Base-by-base conservation (phyloP, 1,140 invertebrate species). In the Neodiprion lecontei region DNA sequence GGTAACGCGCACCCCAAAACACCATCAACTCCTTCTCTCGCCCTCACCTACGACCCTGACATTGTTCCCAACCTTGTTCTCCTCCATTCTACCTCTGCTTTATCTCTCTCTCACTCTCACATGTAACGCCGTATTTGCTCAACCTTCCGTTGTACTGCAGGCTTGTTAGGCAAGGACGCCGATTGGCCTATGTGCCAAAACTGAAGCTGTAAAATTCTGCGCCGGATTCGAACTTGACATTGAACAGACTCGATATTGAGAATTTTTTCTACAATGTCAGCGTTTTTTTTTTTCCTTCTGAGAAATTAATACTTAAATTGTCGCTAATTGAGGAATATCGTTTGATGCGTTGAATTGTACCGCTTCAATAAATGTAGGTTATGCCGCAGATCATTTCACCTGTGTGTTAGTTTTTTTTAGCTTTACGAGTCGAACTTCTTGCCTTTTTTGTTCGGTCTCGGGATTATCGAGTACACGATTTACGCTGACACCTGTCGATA, bases 1-100 rank as follows among this genome's bases (percentile, higher is more conserved):
- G 86, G 86, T 88, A 88, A 87, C 84, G 82, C 82, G 85, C 77
- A 77, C 75, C 75, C 79, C 48, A 28, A 72, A 12, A 72, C n/a
- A 47, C 21, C 72, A 73, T 74, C 68, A 47, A 23, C 7, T 71
- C 70, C 40, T 40, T 71, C 7, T 17, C 70, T 65, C 12, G 12
- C 40, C 40, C 48, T 47, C 3, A 17, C 12, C 4, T 71, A 11
- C 1, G 28, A 40, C 68, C n/a, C 4, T 12, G 23, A n/a, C 68
- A 40, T 28, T 17, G 68, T n/a, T 69, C n/a, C 68, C 68, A 5
- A n/a, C 21, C 21, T 21, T 21, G 61, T 21, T 21, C 40, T 69
- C 40, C 14, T 23, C 67, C 67, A 14, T 69, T 21, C 21, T 14
- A 61, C 53, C 53, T 61, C 53, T 3, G 1, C 53, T 61, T 17